phyloP scores from a whole-genome alignment of 1,140 invertebrate species.

The Aphidius gifuensis region DNA sequence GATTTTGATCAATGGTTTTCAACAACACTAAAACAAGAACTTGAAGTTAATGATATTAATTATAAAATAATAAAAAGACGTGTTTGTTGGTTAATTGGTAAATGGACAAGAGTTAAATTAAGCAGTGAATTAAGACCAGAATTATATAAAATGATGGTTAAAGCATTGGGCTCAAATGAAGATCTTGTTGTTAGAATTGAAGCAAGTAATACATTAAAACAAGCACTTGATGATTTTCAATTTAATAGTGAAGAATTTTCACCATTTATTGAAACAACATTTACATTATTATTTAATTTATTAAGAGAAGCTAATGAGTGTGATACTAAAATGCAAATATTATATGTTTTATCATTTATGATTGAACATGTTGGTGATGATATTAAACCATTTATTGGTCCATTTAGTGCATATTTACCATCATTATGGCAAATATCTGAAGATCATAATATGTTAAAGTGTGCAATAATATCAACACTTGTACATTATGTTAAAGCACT shows the following conservation, averaged over 20 bases:
- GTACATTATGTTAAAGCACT: conserved; percentile 74
- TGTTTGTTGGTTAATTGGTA: conserved; percentile 81
- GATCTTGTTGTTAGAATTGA: conserved; percentile 84
- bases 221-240: conserved; percentile 87
- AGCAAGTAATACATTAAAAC: conserved; percentile 72
- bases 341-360: conserved; percentile 86
- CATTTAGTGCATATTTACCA: conserved; percentile 80
- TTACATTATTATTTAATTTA: conserved; percentile 77
- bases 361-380: conserved; percentile 79
- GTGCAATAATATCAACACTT: conserved; percentile 84
- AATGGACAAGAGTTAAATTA: conserved; percentile 73
- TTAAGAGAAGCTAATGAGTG: conserved; percentile 86
- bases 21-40: conserved; percentile 76
- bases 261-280: conserved; percentile 74
- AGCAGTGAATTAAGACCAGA: conserved; percentile 73
- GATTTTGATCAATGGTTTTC: conserved; percentile 93
- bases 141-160: conserved; percentile 76
- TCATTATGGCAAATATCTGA: conserved; percentile 83
- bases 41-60: conserved; percentile 78
- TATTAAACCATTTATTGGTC: conserved; percentile 68
- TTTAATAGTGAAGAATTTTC: conserved; percentile 83
- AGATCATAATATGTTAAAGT: conserved; percentile 86
- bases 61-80: conserved; percentile 85
- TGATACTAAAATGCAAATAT: conserved; percentile 91
- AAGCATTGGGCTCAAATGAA: conserved; percentile 68